A percentile compares a stretch with the other conserved stretches of the same genome.
Evolutionary conservation across 2,797 vertebrate species (phyloP).

Genomic region (Karalla daura): DNA sequence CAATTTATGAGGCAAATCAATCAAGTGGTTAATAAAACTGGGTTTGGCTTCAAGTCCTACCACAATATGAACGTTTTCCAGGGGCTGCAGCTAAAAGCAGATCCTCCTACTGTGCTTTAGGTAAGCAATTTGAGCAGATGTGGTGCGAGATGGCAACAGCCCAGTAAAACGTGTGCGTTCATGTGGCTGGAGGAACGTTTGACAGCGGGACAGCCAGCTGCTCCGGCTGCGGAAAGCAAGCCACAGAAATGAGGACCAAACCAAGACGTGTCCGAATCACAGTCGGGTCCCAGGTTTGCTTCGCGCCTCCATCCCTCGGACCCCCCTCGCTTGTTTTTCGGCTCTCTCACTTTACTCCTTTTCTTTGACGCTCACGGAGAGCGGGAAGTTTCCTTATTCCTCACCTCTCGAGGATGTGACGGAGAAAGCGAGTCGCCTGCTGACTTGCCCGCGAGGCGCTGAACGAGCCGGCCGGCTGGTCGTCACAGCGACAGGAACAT

Average conservation of each 20-base stretch:
- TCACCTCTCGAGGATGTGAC: conserved; percentile 26
- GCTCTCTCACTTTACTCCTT: conserved; percentile 13
- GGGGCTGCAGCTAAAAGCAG: too few species aligned
- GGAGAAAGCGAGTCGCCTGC: conserved; percentile 16
- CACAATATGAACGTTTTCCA: too few species aligned
- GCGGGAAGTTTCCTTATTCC: conserved; percentile 32
- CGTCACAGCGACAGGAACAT: conserved; percentile 38
- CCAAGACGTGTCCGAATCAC: background rate
- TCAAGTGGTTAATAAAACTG: too few species aligned
- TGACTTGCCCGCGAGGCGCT: conserved; percentile 25
- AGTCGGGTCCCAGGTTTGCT: background rate
- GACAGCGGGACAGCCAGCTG: conserved; percentile 13
- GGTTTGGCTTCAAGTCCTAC: too few species aligned
- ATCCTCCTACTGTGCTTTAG: too few species aligned
- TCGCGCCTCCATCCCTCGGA: conserved; percentile 23
- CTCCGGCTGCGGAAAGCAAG: conserved; percentile 19
- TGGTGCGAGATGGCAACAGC: too few species aligned
- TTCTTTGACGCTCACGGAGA: conserved; percentile 27
- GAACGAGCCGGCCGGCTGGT: conserved; percentile 30
- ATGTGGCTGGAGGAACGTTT: background rate
- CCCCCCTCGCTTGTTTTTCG: conserved; percentile 24
- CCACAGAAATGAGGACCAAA: conserved; percentile 1
- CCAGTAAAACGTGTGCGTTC: too few species aligned
- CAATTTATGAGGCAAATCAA: too few species aligned
- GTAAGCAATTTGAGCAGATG: too few species aligned